Conservation (phyloP, 2,113 vertebrate species). For the Coreoperca whiteheadi region DNA sequence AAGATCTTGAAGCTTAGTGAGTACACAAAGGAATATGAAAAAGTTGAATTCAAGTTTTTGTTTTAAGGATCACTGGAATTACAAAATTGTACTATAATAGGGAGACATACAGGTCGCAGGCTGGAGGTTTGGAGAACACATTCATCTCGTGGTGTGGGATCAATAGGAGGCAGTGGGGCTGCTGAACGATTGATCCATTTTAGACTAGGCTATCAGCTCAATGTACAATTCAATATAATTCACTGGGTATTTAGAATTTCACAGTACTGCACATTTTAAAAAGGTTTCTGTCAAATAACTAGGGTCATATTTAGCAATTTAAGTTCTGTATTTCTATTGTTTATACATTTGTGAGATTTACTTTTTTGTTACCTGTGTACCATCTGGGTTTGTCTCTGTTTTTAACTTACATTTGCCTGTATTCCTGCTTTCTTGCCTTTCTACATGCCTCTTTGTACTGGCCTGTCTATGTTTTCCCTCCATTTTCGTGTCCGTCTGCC, state of each 20-base stretch:
- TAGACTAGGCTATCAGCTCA: constrained; percentile 60
- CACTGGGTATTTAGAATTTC: constrained; percentile 18
- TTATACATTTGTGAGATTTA: background rate
- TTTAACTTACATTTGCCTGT: background rate
- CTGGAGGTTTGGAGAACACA: constrained; percentile 66
- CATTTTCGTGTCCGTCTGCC: background rate
- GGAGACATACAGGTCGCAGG: constrained; percentile 17
- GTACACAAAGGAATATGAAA: background rate
- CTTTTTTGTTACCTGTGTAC: background rate
- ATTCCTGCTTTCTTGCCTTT: background rate
- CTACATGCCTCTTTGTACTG: background rate
- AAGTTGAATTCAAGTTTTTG: background rate
- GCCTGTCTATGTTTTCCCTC: background rate
- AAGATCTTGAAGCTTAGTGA: background rate
- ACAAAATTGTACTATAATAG: background rate
- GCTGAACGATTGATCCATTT: constrained; percentile 77
- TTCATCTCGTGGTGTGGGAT: constrained; percentile 77
- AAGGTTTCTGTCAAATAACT: background rate
- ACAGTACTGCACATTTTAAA: constrained; percentile 3
- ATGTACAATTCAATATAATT: constrained; percentile 58
- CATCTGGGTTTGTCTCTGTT: background rate
- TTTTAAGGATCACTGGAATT: background rate
- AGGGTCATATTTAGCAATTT: background rate
- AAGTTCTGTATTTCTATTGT: background rate
- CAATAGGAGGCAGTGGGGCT: constrained; percentile 77